Percentiles rank a stretch among this genome's conserved stretches.
phyloP scores from a whole-genome alignment of 37 sponge, comb jelly and placozoan species.

The Hexactinellida sp. region DNA sequence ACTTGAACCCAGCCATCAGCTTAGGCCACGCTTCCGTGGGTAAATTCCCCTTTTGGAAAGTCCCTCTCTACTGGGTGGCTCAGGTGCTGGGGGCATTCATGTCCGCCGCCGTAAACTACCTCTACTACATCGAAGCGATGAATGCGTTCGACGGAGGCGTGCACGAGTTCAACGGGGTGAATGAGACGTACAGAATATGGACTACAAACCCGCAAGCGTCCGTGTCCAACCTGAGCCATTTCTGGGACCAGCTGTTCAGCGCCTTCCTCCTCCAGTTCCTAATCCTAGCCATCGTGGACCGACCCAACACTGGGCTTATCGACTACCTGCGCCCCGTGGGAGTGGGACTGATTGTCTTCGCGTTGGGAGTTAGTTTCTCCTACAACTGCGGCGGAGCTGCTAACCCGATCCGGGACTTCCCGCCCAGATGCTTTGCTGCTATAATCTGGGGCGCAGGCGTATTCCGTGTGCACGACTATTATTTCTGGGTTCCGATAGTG shows the following conservation, averaged over 20 bases:
- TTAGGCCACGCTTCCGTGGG: constrained; percentile 40
- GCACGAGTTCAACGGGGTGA: not conserved
- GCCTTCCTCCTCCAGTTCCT: constrained; percentile 50
- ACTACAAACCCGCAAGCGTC: constrained; percentile 57
- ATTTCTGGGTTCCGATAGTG: constrained; percentile 63
- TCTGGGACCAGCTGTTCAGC: constrained; percentile 67
- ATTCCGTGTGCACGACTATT: constrained; percentile 26
- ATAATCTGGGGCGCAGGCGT: constrained; percentile 57
- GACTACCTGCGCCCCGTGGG: constrained; percentile 46
- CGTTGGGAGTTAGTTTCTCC: constrained; percentile 53
- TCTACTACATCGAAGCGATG: not conserved
- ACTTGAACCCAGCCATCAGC: constrained; percentile 75
- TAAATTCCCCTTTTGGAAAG: not conserved
- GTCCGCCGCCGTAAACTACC: constrained; percentile 29
- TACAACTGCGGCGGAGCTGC: constrained; percentile 66
- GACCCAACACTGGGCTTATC: constrained; percentile 36
- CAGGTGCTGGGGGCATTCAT: constrained; percentile 68
- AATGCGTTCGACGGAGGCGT: not conserved
- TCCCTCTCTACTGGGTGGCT: constrained; percentile 52
- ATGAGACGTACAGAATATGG: constrained; percentile 32
- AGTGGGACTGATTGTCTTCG: constrained; percentile 41
- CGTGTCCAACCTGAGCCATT: constrained; percentile 29
- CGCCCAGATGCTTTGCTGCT: constrained; percentile 56
- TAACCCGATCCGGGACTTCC: constrained; percentile 74
- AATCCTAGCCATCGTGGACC: constrained; percentile 51